A percentile compares a stretch with the other conserved stretches of the same genome.
Evolutionary conservation across 2,797 vertebrate genomes (phyloP).

Genomic region (Fringilla coelebs): DNA sequence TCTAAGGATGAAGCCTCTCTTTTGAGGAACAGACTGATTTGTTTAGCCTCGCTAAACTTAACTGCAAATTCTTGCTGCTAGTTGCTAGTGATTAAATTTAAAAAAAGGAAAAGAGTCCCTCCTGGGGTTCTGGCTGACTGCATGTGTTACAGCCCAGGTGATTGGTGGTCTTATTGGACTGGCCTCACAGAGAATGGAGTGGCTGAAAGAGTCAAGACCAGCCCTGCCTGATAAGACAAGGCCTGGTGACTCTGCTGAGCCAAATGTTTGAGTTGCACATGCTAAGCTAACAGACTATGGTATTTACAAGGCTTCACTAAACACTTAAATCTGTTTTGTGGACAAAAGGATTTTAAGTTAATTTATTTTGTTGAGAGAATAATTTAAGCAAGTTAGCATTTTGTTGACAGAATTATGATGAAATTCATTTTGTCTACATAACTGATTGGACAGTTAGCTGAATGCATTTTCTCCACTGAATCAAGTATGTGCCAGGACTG

Average conservation of each 20-base stretch:
- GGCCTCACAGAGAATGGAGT: neutral
- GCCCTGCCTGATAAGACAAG: neutral
- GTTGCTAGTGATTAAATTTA: neutral
- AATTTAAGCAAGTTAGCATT: conserved; percentile 75
- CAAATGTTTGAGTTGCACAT: conserved; percentile 38
- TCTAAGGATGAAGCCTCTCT: neutral
- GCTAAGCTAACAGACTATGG: conserved; percentile 49
- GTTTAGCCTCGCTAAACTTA: neutral
- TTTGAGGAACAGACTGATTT: neutral
- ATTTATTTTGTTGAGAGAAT: conserved; percentile 72
- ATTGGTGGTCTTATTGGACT: neutral
- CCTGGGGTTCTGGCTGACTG: neutral
- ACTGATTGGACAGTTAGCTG: conserved; percentile 67
- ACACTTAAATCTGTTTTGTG: conserved; percentile 69
- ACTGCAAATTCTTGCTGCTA: neutral
- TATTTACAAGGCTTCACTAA: conserved; percentile 71
- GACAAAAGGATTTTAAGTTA: conserved; percentile 76
- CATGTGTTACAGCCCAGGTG: neutral
- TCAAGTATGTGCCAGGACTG: conserved; percentile 49
- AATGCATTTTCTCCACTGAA: conserved; percentile 53
- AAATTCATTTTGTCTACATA: conserved; percentile 72
- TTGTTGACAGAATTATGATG: conserved; percentile 77
- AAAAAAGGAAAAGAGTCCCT: neutral
- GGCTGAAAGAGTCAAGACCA: neutral
- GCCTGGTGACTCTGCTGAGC: conserved; percentile 14